Evolutionary conservation across 64 coral and sea anemone genomes (phyloP).

Genomic region (Astreopora myriophthalma): DNA sequence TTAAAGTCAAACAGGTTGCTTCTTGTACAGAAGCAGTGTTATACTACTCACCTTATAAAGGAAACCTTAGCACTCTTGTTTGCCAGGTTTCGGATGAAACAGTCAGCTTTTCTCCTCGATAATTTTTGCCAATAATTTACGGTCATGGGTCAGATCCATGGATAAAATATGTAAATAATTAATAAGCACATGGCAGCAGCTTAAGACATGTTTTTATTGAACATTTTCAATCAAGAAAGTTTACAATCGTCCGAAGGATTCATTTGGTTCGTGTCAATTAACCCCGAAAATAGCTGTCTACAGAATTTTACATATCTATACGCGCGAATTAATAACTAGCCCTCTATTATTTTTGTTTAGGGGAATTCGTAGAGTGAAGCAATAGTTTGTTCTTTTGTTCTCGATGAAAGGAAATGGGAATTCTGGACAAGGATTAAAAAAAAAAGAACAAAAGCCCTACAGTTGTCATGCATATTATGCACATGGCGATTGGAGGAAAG

Average conservation of each 20-base stretch:
- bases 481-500: too few species aligned
- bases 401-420: too few species aligned
- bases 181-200: not conserved
- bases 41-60: not conserved
- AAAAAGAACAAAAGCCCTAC: too few species aligned
- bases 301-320: not conserved
- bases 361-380: too few species aligned
- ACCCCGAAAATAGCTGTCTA: not conserved
- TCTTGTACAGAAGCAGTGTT: not conserved
- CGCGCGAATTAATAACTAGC: not conserved
- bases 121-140: too few species aligned
- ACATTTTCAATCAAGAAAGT: not conserved
- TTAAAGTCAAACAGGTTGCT: too few species aligned
- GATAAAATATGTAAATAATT: slow-evolving; percentile 33
- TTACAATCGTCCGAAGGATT: not conserved
- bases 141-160: too few species aligned
- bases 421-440: too few species aligned
- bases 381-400: too few species aligned
- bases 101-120: not conserved
- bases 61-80: not conserved
- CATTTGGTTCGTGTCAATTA: not conserved
- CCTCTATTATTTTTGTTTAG: too few species aligned
- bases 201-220: not conserved
- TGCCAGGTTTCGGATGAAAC: not conserved
- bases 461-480: too few species aligned